These are phyloP conservation scores for Setophaga coronata DNA, from an alignment of 2,113 vertebrate species.

Conservation along the genomic window DNA sequence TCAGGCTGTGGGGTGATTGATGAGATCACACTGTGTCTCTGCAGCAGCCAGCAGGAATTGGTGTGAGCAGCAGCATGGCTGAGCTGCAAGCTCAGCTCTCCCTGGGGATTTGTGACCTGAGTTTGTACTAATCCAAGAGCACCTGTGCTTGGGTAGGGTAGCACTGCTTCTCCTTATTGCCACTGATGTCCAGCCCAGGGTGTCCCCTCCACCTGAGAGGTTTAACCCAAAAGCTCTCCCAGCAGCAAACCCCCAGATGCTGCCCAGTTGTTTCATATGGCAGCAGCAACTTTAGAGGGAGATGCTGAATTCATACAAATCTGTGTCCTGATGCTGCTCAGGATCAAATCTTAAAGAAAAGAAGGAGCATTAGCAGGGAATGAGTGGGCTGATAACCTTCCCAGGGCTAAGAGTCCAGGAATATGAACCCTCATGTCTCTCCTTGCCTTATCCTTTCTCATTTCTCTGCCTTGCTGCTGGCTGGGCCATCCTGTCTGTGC, in stretches of 20 bases:
- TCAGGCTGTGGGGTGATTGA: not conserved
- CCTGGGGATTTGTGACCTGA: not conserved
- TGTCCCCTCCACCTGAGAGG: not conserved
- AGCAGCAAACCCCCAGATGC: not conserved
- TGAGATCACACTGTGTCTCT: not conserved
- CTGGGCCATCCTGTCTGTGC: rapidly evolving
- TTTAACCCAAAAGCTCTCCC: not conserved
- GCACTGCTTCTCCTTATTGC: not conserved
- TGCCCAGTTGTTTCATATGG: not conserved
- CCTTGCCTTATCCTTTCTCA: not conserved
- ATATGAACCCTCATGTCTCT: not conserved
- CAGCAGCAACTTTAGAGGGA: not conserved
- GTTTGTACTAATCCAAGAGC: not conserved
- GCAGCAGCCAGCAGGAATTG: not conserved
- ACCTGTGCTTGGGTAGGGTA: not conserved
- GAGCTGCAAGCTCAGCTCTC: not conserved
- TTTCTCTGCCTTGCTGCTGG: not conserved
- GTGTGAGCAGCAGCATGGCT: rapidly evolving
- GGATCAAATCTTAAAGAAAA: not conserved
- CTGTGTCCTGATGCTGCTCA: not conserved
- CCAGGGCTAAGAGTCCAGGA: not conserved
- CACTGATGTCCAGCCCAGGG: not conserved
- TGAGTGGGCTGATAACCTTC: not conserved
- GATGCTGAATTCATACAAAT: not conserved
- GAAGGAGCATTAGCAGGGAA: not conserved